These are phyloP conservation scores for Latrodectus geometricus DNA, from an alignment of 1,140 invertebrate species.

Conservation along the genomic window DNA sequence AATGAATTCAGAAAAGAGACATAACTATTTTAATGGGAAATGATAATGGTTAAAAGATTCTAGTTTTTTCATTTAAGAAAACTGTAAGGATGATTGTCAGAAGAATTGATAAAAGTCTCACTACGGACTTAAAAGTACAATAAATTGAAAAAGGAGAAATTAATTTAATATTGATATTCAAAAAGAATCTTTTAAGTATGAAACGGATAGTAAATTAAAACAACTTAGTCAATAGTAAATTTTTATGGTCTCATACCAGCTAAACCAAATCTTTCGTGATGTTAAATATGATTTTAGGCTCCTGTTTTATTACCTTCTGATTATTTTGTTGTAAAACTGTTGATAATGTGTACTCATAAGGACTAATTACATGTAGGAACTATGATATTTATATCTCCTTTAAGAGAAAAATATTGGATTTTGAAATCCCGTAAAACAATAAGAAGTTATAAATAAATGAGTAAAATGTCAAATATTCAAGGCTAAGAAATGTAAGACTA, in stretches of 20 bases:
- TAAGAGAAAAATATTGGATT: slow-evolving; percentile 46
- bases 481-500: too few species aligned
- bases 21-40: background rate
- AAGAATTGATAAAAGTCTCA: background rate
- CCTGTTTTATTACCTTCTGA: slow-evolving; percentile 19
- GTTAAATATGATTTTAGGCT: background rate
- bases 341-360: background rate
- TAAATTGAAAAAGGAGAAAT: background rate
- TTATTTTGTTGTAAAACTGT: slow-evolving; percentile 16
- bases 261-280: slow-evolving; percentile 6
- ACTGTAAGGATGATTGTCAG: background rate
- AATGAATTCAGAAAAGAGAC: background rate
- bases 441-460: slow-evolving; percentile 10
- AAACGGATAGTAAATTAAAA: background rate
- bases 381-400: background rate
- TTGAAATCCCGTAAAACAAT: slow-evolving; percentile 28
- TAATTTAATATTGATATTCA: background rate
- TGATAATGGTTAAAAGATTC: background rate
- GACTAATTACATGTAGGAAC: slow-evolving; percentile 3
- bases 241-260: slow-evolving; percentile 7
- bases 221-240: background rate
- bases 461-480: slow-evolving; percentile 17
- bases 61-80: background rate
- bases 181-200: background rate
- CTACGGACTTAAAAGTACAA: background rate